These are phyloP conservation scores for Anthrax anthrax DNA, from an alignment of 2,888 invertebrate species.

Conservation along the genomic window DNA sequence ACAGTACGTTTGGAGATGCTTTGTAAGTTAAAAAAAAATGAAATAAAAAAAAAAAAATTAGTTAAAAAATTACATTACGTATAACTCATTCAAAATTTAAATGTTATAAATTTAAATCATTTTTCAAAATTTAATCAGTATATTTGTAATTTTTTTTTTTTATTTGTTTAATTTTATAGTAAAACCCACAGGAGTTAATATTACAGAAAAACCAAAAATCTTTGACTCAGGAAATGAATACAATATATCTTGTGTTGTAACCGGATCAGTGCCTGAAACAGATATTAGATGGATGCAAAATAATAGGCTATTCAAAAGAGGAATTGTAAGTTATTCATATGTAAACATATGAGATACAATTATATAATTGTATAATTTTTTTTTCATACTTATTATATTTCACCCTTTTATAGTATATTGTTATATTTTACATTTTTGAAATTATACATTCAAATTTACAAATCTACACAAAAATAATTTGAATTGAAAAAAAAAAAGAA, in stretches of 20 bases:
- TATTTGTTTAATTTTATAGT: conserved; percentile 39
- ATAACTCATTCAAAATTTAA: too few species aligned
- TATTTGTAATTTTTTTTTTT: too few species aligned
- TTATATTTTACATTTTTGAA: too few species aligned
- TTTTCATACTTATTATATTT: too few species aligned
- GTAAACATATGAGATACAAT: background rate
- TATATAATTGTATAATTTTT: background rate
- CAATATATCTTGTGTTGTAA: conserved; percentile 64
- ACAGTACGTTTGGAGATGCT: conserved; percentile 71
- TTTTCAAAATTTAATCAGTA: too few species aligned
- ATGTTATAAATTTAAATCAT: too few species aligned
- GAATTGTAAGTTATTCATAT: conserved; percentile 45
- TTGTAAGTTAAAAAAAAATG: too few species aligned
- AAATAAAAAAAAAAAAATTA: too few species aligned
- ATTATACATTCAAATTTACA: too few species aligned
- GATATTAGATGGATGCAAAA: conserved; percentile 74
- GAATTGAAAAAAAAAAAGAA: too few species aligned
- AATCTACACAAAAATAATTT: too few species aligned
- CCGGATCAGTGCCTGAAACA: conserved; percentile 76
- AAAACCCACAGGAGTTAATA: conserved; percentile 61
- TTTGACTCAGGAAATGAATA: conserved; percentile 68
- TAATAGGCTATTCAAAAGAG: conserved; percentile 58
- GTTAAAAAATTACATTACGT: background rate
- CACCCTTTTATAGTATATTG: too few species aligned
- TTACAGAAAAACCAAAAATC: conserved; percentile 59